These are phyloP conservation scores for Diarsia brunnea DNA, from an alignment of 2,888 invertebrate genomes.

Conservation along the genomic window DNA sequence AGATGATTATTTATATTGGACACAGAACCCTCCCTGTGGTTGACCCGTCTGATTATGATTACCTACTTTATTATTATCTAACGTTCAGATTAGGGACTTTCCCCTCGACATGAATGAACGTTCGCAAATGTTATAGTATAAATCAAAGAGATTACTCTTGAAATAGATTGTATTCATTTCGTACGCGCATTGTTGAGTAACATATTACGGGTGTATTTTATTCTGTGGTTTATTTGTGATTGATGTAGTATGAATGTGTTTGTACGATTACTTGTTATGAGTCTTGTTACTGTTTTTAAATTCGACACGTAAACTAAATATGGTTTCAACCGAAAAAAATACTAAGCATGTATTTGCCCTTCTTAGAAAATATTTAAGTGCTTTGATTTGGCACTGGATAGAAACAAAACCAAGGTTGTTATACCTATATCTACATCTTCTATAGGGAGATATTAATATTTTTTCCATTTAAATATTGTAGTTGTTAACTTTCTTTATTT, in stretches of 20 bases:
- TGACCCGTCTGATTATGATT: conserved; percentile 47
- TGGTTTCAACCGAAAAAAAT: background rate
- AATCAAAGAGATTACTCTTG: conserved; percentile 56
- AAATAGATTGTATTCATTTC: conserved; percentile 47
- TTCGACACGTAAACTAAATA: background rate
- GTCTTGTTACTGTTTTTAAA: background rate
- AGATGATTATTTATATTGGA: conserved; percentile 36
- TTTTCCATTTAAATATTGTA: no score
- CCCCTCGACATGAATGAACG: conserved; percentile 35
- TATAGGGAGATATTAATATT: background rate
- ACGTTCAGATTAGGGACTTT: conserved; percentile 40
- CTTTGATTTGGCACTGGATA: background rate
- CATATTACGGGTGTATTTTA: conserved; percentile 25
- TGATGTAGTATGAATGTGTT: conserved; percentile 2
- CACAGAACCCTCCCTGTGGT: conserved; percentile 28
- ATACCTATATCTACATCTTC: background rate
- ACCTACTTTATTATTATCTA: conserved; percentile 37
- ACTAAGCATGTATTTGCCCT: background rate
- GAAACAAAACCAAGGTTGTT: background rate
- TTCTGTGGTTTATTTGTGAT: background rate
- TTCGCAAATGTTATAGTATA: conserved; percentile 47
- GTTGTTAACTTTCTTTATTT: no score
- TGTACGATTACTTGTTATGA: background rate
- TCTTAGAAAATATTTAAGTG: background rate
- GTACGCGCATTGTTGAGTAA: conserved; percentile 22